Conservation (phyloP, 1,140 invertebrate species). For the Pogonognathellus flavescens region DNA sequence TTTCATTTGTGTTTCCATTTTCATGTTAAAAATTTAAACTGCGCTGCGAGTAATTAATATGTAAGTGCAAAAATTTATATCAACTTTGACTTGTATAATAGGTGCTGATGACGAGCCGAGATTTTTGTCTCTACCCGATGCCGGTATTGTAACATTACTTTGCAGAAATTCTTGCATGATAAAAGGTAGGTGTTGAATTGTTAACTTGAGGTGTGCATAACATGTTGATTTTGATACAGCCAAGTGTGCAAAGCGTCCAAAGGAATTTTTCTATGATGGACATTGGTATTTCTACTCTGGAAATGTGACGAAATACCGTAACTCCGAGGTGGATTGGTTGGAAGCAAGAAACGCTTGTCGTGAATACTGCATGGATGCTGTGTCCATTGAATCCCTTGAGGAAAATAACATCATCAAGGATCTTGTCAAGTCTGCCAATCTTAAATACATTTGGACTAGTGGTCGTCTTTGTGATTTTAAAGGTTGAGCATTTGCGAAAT, state of each 20-base stretch:
- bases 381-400: conserved; percentile 88
- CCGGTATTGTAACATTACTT: conserved; percentile 55
- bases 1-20: no score
- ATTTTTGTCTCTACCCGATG: conserved; percentile 63
- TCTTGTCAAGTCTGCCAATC: conserved; percentile 82
- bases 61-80: not conserved
- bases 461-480: conserved; percentile 93
- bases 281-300: conserved; percentile 92
- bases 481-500: conserved; percentile 68
- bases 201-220: not conserved
- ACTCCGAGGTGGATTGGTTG: conserved; percentile 88
- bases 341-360: conserved; percentile 90
- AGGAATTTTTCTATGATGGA: conserved; percentile 87
- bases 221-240: conserved; percentile 46
- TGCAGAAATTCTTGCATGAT: not conserved
- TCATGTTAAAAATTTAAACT: not conserved
- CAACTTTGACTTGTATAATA: conserved; percentile 22
- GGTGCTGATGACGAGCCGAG: conserved; percentile 60
- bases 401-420: conserved; percentile 90
- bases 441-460: conserved; percentile 85
- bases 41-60: not conserved
- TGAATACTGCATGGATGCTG: conserved; percentile 92
- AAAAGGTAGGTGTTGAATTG: not conserved
- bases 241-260: conserved; percentile 75
- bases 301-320: conserved; percentile 82